phyloP scores from a whole-genome alignment of 2,113 vertebrate genomes.

The Notechis scutatus region DNA sequence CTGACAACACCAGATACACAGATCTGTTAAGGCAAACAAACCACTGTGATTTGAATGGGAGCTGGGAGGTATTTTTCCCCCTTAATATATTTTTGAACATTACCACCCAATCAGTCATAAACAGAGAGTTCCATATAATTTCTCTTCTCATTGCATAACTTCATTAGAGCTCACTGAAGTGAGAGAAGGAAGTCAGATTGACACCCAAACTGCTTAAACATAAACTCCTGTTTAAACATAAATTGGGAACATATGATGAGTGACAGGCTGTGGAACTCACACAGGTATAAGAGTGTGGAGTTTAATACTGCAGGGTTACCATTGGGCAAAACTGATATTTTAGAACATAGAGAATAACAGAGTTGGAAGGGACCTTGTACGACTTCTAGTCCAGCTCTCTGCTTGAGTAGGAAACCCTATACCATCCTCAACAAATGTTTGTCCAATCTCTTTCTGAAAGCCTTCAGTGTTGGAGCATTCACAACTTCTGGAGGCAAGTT shows the following conservation, averaged over 20 bases:
- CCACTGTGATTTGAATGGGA: background rate
- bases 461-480: background rate
- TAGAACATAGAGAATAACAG: background rate
- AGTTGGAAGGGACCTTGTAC: background rate
- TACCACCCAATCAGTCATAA: slow-evolving; percentile 11
- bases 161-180: slow-evolving; percentile 6
- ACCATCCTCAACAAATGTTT: background rate
- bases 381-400: background rate
- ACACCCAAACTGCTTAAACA: background rate
- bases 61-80: background rate
- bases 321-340: background rate
- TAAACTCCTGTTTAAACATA: background rate
- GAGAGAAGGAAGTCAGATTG: background rate
- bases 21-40: background rate
- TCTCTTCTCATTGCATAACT: slow-evolving; percentile 1
- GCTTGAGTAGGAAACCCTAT: background rate
- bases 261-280: background rate
- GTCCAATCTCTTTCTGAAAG: background rate
- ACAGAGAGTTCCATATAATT: background rate
- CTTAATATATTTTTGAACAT: background rate
- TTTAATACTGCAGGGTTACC: background rate
- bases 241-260: background rate
- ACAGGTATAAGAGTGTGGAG: background rate
- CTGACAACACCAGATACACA: background rate
- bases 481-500: background rate